Base-by-base conservation (phyloP, 37 sponge, comb jelly and placozoan genomes). In the Hexactinellida sp. region DNA sequence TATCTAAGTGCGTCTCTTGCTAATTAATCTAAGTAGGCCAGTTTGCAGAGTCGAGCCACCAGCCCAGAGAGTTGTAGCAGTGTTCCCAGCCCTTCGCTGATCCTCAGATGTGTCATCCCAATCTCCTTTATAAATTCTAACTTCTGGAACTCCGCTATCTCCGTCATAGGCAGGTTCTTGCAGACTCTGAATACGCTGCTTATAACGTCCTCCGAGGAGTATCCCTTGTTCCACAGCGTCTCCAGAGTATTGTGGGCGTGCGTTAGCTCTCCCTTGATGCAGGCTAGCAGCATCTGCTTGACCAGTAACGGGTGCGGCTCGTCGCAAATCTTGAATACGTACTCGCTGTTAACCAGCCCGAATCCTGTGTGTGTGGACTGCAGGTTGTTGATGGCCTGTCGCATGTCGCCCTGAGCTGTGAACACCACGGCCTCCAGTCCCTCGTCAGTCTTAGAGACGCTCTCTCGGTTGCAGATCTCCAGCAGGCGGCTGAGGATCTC, bases 261-360 rank as follows among this genome's bases (percentile, higher is more conserved):
- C 25, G 96, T 93, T 0, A 99, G 90, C 7, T 90, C 86, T 21
- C 86, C 84, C 37, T 90, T 82, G 9, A 55, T 82, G 89, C 96
- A 99, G 82, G 90, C 89, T 0, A 37, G 47, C 39, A 99, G 52
- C 99, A 99, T 99, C 82, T 94, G 89, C 82, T 93, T 96, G 54
- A 99, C 91, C 38, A 99, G 88, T 37, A 99, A 88, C 36, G 99
- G 99, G 85, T 99, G 99, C 0, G 99, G 99, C 85, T 99, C 99
- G 85, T 99, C 99, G 91, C 99, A 99, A 5, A 96, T 95, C 91
- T 99, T 99, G 91, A 99, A 99, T 16, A 99, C 99, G 83, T 99
- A 96, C 38, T 91, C 93, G 28, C 95, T 83, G 86, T 92, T 99
- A 38, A 99, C 93, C 83, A 88, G 89, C 0, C 95, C 91, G 89